These are phyloP conservation scores for Perca fluviatilis DNA, from an alignment of 2,113 vertebrate species.

Conservation along the genomic window DNA sequence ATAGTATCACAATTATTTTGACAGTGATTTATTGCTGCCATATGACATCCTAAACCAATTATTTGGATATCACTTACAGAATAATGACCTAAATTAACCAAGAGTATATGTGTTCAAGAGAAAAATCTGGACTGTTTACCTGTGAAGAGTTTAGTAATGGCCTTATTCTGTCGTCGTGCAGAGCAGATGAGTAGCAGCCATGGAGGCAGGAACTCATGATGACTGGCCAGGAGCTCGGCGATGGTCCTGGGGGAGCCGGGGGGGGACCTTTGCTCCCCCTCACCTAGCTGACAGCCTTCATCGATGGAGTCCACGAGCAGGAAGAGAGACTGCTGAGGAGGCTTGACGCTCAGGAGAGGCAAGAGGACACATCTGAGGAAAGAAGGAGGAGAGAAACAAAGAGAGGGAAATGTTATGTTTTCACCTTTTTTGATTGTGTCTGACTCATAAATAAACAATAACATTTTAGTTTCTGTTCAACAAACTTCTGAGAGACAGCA, in stretches of 20 bases:
- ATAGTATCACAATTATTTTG: not conserved
- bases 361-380: slow-evolving; percentile 90
- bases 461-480: not conserved
- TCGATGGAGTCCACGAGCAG: slow-evolving; percentile 95
- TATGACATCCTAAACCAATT: not conserved
- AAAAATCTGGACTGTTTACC: slow-evolving; percentile 78
- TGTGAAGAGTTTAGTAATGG: slow-evolving; percentile 97
- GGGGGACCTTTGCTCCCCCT: slow-evolving; percentile 88
- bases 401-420: not conserved
- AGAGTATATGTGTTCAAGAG: too few species aligned
- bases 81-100: not conserved
- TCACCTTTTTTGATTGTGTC: not conserved
- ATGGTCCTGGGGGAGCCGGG: slow-evolving; percentile 89
- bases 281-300: slow-evolving; percentile 89
- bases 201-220: slow-evolving; percentile 96
- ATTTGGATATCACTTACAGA: not conserved
- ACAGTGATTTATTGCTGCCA: slow-evolving; percentile 2
- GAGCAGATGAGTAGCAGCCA: slow-evolving; percentile 98
- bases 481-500: not conserved
- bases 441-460: not conserved
- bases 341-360: slow-evolving; percentile 91
- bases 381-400: not conserved
- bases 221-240: slow-evolving; percentile 93
- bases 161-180: slow-evolving; percentile 95
- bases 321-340: slow-evolving; percentile 92